Evolutionary conservation across 2,888 invertebrate species (phyloP), one percentile per base, ranked within the genome.

Genomic region (Hydrotaea cyrtoneurina): DNA sequence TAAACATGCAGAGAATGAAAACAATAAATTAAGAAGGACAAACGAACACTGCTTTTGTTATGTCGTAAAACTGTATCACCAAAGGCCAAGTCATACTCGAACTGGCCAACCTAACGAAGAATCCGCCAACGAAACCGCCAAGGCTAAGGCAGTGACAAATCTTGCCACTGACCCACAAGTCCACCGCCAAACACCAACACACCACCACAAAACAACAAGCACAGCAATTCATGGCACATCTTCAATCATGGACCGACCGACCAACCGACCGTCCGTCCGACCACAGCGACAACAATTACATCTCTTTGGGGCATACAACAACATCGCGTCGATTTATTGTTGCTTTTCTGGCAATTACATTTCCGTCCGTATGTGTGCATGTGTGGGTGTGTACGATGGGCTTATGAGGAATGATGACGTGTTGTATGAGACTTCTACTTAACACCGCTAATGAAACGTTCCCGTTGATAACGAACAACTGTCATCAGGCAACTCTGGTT

Each of bases 71-170:
- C 8, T 53, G 8, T 17, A 53, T 4, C 53, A 17, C 36, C 11
- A 5, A 17, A 62, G 31, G 11, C 19, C 8, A 21, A 55, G 2
- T 7, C 31, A 31, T 31, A 31, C 31, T 31, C 39, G 11, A 8
- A 8, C 39, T 4, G 39, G 1, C 39, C 39, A 39, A 39, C 3
- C 39, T 8, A 39, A 39, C 7, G 39, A 36, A 39, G 39, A 39
- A 39, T 39, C 39, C 39, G 39, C 39, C 39, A 39, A 39, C 39
- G 31, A 31, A 31, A 31, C 31, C 31, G 31, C 31, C 31, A 31
- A 7, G n/a, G 73, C 19, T 17, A 43, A 82, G 53, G 62, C 64
- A 55, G 55, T 62, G 71, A 82, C 71, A 82, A 82, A 75, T 79
- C 46, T 74, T 75, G 55, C 11, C 43, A 23, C 71, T 82, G 78